These are phyloP conservation scores for Strigamia crassipes DNA, from an alignment of 2,888 invertebrate genomes.

Conservation along the genomic window DNA sequence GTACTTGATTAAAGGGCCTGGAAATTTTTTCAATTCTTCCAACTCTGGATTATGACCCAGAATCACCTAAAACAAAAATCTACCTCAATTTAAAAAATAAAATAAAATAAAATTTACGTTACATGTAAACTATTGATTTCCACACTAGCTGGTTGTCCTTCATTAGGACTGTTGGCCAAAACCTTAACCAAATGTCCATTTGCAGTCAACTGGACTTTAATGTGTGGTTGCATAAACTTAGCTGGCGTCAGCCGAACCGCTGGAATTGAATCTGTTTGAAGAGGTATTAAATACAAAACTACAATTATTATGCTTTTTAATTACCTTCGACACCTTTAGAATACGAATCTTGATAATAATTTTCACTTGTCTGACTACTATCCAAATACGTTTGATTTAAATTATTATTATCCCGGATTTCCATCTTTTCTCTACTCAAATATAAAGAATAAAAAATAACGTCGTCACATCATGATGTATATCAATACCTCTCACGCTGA, in stretches of 20 bases:
- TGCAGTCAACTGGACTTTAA: conserved; percentile 60
- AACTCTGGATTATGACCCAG: conserved; percentile 58
- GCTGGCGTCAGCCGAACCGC: conserved; percentile 79
- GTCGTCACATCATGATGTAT: neutral
- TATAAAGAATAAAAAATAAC: neutral
- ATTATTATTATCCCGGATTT: neutral
- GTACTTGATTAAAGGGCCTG: conserved; percentile 79
- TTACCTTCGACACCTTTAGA: conserved; percentile 5
- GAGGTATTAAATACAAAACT: neutral
- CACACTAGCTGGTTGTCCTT: conserved; percentile 77
- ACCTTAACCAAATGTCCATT: conserved; percentile 74
- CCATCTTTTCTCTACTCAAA: neutral
- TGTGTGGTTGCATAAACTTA: conserved; percentile 81
- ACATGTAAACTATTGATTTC: conserved; percentile 71
- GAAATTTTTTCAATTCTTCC: conserved; percentile 72
- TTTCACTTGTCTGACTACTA: neutral
- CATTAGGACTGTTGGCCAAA: conserved; percentile 76
- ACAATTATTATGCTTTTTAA: neutral
- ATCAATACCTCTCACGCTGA: conserved; percentile 49
- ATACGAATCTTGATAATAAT: neutral
- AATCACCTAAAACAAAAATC: neutral
- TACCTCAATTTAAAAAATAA: too few relatives aligned
- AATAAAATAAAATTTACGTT: neutral
- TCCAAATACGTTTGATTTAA: neutral
- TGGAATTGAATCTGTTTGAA: conserved; percentile 54